Evolutionary conservation across 1,140 invertebrate species (phyloP).

Genomic region (Pseudomyrmex dendroicus): DNA sequence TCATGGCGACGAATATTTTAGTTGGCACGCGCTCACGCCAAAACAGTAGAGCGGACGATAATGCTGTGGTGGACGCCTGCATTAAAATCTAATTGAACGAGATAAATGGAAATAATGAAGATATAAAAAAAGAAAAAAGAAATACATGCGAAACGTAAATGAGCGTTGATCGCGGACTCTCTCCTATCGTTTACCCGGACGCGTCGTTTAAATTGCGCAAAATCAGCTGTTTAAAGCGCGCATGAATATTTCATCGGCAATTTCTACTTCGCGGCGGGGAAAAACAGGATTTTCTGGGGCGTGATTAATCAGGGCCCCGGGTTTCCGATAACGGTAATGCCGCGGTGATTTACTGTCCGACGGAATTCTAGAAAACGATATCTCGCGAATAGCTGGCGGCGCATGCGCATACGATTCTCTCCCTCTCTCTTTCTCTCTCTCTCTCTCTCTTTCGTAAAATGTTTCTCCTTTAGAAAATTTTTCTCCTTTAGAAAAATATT

Average conservation of each 20-base stretch:
- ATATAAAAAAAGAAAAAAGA: not conserved
- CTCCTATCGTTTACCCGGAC: conserved; percentile 3
- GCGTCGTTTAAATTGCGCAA: conserved; percentile 51
- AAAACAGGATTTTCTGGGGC: conserved; percentile 59
- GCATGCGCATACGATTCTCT: not conserved
- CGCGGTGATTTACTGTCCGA: conserved; percentile 50
- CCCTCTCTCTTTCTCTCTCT: too few relatives aligned
- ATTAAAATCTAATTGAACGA: conserved; percentile 52
- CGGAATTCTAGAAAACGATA: conserved; percentile 57
- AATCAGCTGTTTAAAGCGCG: conserved; percentile 53
- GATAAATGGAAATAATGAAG: conserved; percentile 51
- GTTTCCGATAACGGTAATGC: conserved; percentile 60
- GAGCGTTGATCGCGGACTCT: not conserved
- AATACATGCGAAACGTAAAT: conserved; percentile 2
- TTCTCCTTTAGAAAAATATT: conserved; percentile 26
- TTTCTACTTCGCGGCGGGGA: conserved; percentile 48
- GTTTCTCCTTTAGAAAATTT: conserved; percentile 12
- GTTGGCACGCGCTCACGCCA: conserved; percentile 22
- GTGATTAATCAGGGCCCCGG: conserved; percentile 57
- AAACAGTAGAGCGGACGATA: conserved; percentile 19
- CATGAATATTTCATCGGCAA: conserved; percentile 58
- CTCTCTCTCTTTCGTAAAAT: too few relatives aligned
- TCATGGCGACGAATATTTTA: conserved; percentile 57
- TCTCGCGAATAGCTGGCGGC: conserved; percentile 39
- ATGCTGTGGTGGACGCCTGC: conserved; percentile 5